A percentile compares a stretch with the other conserved stretches of the same genome.
These are phyloP conservation scores for Drosophila ananassae DNA, from an alignment of 1,140 invertebrate species.

Conservation along the genomic window DNA sequence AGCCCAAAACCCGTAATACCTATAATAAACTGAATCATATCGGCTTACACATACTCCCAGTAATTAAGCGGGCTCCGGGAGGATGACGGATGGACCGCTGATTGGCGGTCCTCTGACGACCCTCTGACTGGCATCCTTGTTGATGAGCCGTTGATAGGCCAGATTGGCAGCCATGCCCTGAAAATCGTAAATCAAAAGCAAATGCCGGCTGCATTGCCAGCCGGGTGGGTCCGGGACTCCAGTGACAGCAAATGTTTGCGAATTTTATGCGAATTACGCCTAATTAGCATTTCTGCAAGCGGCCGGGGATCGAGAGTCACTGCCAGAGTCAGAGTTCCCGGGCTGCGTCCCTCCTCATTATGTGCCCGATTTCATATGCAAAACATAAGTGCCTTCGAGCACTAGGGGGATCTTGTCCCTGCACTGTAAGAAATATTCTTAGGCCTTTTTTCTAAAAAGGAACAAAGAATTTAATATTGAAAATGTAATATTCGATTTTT, in stretches of 20 bases:
- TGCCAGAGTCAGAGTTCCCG: conserved; percentile 16
- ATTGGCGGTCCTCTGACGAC: conserved; percentile 39
- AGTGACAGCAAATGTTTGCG: conserved; percentile 76
- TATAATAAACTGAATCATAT: conserved; percentile 62
- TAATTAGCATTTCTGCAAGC: conserved; percentile 76
- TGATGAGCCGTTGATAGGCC: conserved; percentile 67
- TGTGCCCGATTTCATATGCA: conserved; percentile 77
- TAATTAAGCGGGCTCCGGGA: conserved; percentile 54
- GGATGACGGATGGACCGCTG: conserved; percentile 70
- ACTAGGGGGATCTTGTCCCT: not conserved
- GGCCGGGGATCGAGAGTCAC: conserved; percentile 35
- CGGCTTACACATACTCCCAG: conserved; percentile 59
- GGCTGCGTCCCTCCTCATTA: conserved; percentile 53
- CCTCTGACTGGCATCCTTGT: conserved; percentile 13
- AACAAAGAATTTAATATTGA: not conserved
- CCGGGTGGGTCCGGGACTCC: conserved; percentile 6
- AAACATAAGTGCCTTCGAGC: conserved; percentile 64
- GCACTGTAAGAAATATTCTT: not conserved
- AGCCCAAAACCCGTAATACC: conserved; percentile 21
- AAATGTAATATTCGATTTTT: too few species aligned
- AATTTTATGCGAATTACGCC: conserved; percentile 82
- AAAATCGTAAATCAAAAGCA: conserved; percentile 70
- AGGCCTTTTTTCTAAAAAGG: not conserved
- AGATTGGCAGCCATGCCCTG: conserved; percentile 16
- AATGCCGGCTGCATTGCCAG: conserved; percentile 16